Conservation (phyloP, 2,113 vertebrate genomes). For the Acanthisitta chloris region DNA sequence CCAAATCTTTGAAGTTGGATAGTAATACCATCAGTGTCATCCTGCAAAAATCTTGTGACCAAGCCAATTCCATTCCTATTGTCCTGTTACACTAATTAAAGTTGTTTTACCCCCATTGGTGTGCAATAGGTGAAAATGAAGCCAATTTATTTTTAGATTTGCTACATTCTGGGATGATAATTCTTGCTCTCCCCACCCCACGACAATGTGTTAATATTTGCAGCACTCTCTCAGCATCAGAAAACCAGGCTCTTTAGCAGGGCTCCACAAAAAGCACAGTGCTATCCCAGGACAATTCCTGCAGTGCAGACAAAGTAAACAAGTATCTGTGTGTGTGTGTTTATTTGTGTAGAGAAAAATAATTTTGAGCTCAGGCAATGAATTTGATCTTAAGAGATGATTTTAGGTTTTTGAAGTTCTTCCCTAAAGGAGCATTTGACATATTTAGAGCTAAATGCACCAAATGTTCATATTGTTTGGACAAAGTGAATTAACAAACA, state of each 20-base stretch:
- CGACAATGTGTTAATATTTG: slow-evolving; percentile 10
- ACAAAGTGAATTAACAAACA: slow-evolving; percentile 26
- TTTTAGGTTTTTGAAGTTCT: slow-evolving; percentile 22
- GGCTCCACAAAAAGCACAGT: not conserved
- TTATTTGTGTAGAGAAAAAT: not conserved
- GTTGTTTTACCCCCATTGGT: slow-evolving; percentile 60
- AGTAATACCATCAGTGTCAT: slow-evolving; percentile 82
- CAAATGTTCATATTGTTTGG: slow-evolving; percentile 11
- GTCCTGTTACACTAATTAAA: slow-evolving; percentile 78
- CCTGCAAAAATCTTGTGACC: slow-evolving; percentile 80
- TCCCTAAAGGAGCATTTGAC: slow-evolving; percentile 35
- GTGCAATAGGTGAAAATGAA: slow-evolving; percentile 69
- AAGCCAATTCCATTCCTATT: slow-evolving; percentile 83
- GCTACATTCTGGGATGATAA: slow-evolving; percentile 59
- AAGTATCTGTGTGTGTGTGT: not conserved
- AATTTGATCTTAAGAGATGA: slow-evolving; percentile 8
- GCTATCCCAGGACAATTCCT: not conserved
- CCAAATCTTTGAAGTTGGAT: slow-evolving; percentile 84
- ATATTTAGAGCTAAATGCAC: slow-evolving; percentile 34
- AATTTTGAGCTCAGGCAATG: not conserved
- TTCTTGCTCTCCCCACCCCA: not conserved
- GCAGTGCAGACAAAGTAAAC: not conserved
- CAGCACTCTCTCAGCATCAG: not conserved
- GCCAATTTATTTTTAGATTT: slow-evolving; percentile 72
- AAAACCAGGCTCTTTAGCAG: slow-evolving; percentile 31